Base-by-base conservation (phyloP, 2,113 vertebrate species). In the Xiphorhynchus elegans region DNA sequence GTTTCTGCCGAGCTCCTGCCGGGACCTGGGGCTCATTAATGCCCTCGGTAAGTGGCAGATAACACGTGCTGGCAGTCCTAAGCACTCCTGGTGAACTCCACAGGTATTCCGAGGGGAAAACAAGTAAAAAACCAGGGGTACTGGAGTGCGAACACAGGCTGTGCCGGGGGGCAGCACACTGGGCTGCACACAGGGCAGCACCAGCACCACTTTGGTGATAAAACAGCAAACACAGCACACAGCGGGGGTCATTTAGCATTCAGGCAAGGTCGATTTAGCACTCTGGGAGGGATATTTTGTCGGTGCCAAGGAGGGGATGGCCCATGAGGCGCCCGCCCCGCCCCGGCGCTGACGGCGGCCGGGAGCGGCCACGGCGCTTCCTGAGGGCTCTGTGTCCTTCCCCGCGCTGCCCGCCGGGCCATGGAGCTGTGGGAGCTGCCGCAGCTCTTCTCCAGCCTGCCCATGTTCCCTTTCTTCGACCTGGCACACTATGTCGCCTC, bases 381-480 rank as follows among this genome's bases (percentile, higher is more conserved):
- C 16, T 6, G 3, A 0, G 49, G 4, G 19, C 10, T 29, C 4
- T 2, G 1, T 3, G 10, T 25, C 11, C 10, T 24, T 19, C 4
- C 13, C 6, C 5, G 16, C 21, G 31, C 42, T 49, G 16, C 11
- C 15, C 5, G 59, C 24, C 29, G 2, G 33, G 91, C 68, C 59
- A 98, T 98, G 98, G 95, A 96, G 35, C 82, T 80, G n/a, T n/a
- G 72, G 78, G 92, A 96, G 92, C 96, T 98, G 83, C 96, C 98
- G 12, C 81, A 99, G 95, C 97, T 97, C 70, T 98, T 99, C 95
- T 98, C 99, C 26, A 97, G 96, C 72, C 92, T 99, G 78, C 91
- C 98, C 47, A 99, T 99, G 99, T 99, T 99, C 68, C 99, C 99
- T 2, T 99, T 98, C 96, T 99, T 99, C 97, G 99, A 99, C 94